Evolutionary conservation across 1,140 invertebrate species (phyloP), one percentile per base, ranked within the genome.

Genomic region (Caenorhabditis brenneri): DNA sequence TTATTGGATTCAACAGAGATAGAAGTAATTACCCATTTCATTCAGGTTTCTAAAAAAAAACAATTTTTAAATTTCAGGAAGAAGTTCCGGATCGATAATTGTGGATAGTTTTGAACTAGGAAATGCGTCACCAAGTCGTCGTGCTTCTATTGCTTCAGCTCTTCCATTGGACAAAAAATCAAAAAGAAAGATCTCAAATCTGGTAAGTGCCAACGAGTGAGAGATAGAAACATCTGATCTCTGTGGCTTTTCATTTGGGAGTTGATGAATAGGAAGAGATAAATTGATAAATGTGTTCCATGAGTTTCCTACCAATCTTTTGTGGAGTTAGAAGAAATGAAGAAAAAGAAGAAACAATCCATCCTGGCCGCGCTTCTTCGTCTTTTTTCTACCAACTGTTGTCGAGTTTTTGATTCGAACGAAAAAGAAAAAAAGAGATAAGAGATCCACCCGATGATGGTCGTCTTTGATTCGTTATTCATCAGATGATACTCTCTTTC

Each of bases 391-490:
- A 74, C 65, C 65, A 74, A 74, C 65, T 74, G 65, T 33, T 31
- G 36, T 39, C 33, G 65, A 42, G 36, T 24, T 74, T 74, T 74
- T 74, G 65, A 74, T 42, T 74, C 29, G 36, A 74, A 74, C 33
- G 65, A 74, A 39, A 74, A 55, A 55, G 24, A 55, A 55, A 22
- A 55, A 55, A 42, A 36, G 19, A 19, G 58, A 74, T 33, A 74
- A 74, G 65, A 74, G 33, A 74, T 74, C 27, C 19, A 46, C 27
- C 65, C 65, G 65, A 74, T 74, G 65, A 74, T 74, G 33, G 36
- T 42, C 65, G 65, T 74, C 65, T 74, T 74, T 74, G 65, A 74
- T 74, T 74, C 65, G 29, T 42, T 74, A 74, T 74, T 65, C 58
- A 65, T 65, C 58, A 65, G 58, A 65, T 65, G 58, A 65, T 65